Conservation (phyloP, 37 sponge, comb jelly and placozoan genomes). For the Cliona cf. orientalis region DNA sequence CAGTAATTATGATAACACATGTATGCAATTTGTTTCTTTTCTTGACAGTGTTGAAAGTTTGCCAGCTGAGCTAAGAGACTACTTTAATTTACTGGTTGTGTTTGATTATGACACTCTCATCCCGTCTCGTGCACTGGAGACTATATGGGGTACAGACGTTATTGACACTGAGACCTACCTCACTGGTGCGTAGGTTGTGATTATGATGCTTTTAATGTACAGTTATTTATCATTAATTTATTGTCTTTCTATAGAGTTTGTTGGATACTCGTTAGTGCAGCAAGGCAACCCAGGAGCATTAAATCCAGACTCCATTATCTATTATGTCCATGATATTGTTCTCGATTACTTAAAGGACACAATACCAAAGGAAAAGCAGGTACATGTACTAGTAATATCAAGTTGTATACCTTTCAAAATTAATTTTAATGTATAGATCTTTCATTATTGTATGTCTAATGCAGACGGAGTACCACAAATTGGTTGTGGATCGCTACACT, state of each 20-base stretch:
- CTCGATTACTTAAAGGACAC: constrained; percentile 59
- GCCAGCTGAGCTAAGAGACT: constrained; percentile 20
- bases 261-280: constrained; percentile 38
- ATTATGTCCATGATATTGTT: constrained; percentile 48
- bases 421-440: neutral
- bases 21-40: no score
- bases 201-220: neutral
- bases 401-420: neutral
- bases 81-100: constrained; percentile 58
- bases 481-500: constrained; percentile 48
- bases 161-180: constrained; percentile 48
- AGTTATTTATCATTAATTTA: neutral
- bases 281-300: neutral
- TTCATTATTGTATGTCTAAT: neutral
- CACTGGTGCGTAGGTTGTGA: constrained; percentile 25
- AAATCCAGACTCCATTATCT: neutral
- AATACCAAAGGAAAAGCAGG: constrained; percentile 20
- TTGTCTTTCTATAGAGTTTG: constrained; percentile 21
- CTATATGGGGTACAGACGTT: constrained; percentile 49
- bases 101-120: constrained; percentile 71
- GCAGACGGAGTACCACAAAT: constrained; percentile 18
- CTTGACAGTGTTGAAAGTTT: constrained; percentile 54
- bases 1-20: no score
- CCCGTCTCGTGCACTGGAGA: constrained; percentile 39
- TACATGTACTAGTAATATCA: neutral